Conservation (phyloP, 2,797 vertebrate genomes). For the Lagorchestes hirsutus region DNA sequence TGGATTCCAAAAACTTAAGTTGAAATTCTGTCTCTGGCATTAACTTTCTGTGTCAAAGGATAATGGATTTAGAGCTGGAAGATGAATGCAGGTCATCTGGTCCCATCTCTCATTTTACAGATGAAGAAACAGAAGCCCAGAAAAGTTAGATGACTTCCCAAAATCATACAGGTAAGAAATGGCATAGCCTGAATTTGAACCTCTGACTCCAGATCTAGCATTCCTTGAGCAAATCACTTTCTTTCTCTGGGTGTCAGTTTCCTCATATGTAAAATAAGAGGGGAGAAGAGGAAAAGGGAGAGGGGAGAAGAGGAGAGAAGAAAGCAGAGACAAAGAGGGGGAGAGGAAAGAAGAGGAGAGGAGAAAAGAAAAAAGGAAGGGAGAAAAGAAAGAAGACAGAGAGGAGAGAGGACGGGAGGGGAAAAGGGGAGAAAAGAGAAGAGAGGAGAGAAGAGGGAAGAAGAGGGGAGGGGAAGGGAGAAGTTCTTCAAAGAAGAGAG, state of each 20-base stretch:
- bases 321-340: too few relatives aligned
- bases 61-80: neutral
- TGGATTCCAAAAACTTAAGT: neutral
- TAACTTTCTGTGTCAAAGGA: neutral
- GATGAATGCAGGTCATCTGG: neutral
- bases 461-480: neutral
- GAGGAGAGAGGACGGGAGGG: too few relatives aligned
- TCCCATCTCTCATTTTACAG: neutral
- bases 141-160: neutral
- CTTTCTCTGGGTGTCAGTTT: neutral
- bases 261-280: neutral
- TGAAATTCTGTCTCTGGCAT: neutral
- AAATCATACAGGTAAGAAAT: neutral
- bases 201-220: neutral
- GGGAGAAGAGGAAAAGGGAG: neutral
- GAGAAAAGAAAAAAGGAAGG: rapidly evolving
- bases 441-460: too few relatives aligned
- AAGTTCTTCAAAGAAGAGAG: neutral
- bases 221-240: neutral
- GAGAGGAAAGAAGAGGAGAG: too few relatives aligned
- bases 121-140: neutral
- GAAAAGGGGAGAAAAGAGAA: neutral
- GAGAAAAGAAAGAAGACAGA: neutral
- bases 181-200: neutral
- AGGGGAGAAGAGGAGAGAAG: neutral